Base-by-base conservation (phyloP, 2,113 vertebrate species). In the Leptobrachium leishanense region DNA sequence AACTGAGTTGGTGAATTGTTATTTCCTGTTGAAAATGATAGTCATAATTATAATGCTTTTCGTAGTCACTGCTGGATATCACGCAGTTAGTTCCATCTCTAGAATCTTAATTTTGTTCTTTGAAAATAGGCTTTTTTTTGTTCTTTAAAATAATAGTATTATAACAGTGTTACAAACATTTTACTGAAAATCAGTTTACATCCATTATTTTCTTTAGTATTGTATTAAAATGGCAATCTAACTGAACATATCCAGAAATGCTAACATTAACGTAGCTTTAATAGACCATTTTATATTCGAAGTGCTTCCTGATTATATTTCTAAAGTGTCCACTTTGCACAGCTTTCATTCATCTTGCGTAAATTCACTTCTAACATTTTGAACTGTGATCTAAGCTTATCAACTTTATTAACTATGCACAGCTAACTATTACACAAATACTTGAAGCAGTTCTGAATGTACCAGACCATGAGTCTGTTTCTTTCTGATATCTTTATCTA, bases 251-350 rank as follows among this genome's bases (percentile, higher is more conserved):
- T 80, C 53, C 73, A 50, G 15, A 68, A 73, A 74, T 67, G 41
- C 74, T 54, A 80, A 67, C 50, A 68, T 70, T 67, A 59, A 67
- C 62, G 64, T 44, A 13, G 7, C 31, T 73, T 80, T 74, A 80
- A 80, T 74, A 74, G 53, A 42, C 71, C 77, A 59, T 79, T 80
- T 80, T 74, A 67, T 46, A 20, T 68, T 57, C 50, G 72, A 80
- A 74, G 70, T 53, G 71, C 77, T 74, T 80, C 66, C 55, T 73
- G 77, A 79, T 73, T 80, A 73, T 57, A 73, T 53, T 74, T 73
- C 20, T 68, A 40, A 80, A 74, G 77, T 40, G 40, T 50, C 72
- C n/a, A 80, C 67, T 80, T 73, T 67, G 71, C 50, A 72, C n/a
- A 66, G 77, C 77, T 79, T 79, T 79, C 41, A 80, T 74, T 20